Conservation (phyloP, 2,113 vertebrate species). For the Motacilla alba region DNA sequence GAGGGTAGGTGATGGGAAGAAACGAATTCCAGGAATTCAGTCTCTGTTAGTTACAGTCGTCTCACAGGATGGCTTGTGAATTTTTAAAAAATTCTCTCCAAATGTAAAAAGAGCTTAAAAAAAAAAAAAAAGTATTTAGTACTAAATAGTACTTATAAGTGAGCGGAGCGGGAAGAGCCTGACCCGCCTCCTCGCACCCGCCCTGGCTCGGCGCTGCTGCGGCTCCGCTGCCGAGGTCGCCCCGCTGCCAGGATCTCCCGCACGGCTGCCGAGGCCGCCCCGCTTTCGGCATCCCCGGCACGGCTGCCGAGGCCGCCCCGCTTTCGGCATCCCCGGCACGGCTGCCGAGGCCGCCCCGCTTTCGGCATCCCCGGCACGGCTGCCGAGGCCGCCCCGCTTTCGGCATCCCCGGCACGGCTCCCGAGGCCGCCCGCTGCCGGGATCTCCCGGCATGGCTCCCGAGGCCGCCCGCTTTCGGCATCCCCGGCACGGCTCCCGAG, state of each 20-base stretch:
- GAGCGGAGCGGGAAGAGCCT: too few species aligned
- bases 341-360: neutral
- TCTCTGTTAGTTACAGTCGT: neutral
- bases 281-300: neutral
- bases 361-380: too few species aligned
- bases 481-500: too few species aligned
- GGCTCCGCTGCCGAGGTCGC: neutral
- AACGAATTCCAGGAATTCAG: neutral
- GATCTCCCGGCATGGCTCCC: neutral
- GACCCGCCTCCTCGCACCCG: rapidly evolving
- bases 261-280: too few species aligned
- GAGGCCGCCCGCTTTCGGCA: rapidly evolving
- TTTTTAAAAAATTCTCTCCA: neutral
- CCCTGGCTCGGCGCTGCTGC: neutral
- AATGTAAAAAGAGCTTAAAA: neutral
- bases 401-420: too few species aligned
- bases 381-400: too few species aligned
- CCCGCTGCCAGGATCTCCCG: rapidly evolving
- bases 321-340: too few species aligned
- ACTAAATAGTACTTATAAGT: neutral
- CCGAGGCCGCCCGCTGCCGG: too few species aligned
- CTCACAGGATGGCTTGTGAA: neutral
- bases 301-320: too few species aligned
- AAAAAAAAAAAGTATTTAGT: neutral
- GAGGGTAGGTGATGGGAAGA: rapidly evolving